These are phyloP conservation scores for Clunio marinus DNA, from an alignment of 2,888 invertebrate genomes.

Conservation along the genomic window DNA sequence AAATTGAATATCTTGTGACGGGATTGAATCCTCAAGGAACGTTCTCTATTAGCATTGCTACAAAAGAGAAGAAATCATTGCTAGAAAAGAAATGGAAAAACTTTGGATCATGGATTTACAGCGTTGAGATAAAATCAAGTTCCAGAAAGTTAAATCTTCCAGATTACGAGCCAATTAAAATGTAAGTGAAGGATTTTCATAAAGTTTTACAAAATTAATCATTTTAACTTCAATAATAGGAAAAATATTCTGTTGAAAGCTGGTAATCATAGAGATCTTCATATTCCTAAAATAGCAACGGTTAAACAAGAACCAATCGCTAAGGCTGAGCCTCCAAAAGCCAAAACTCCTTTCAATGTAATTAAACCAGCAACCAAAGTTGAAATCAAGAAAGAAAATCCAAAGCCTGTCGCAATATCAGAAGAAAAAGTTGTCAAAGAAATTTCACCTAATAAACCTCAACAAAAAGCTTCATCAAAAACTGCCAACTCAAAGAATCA, in stretches of 20 bases:
- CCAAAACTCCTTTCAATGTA: constrained; percentile 18
- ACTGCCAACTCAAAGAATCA: constrained; percentile 8
- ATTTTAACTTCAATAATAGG: neutral
- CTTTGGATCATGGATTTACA: constrained; percentile 21
- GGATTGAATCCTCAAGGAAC: constrained; percentile 7
- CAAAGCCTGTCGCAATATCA: neutral
- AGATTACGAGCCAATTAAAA: constrained; percentile 20
- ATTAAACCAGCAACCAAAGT: neutral
- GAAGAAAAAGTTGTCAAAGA: neutral
- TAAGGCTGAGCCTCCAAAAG: neutral
- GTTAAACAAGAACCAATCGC: constrained; percentile 14
- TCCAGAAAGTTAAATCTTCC: constrained; percentile 11
- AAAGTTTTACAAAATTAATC: neutral
- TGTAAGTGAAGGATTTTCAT: constrained; percentile 19
- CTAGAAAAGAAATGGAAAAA: constrained; percentile 20
- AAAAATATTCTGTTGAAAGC: neutral
- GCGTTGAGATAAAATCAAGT: constrained; percentile 20
- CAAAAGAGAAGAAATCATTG: neutral
- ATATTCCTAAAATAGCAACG: neutral
- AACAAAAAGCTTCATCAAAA: neutral
- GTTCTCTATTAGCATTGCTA: constrained; percentile 5
- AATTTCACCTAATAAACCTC: neutral
- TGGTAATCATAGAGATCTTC: neutral
- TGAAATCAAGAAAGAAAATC: no score
- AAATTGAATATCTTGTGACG: constrained; percentile 6